phyloP scores from a whole-genome alignment of 2,113 vertebrate species.

The Nannospalax galili region DNA sequence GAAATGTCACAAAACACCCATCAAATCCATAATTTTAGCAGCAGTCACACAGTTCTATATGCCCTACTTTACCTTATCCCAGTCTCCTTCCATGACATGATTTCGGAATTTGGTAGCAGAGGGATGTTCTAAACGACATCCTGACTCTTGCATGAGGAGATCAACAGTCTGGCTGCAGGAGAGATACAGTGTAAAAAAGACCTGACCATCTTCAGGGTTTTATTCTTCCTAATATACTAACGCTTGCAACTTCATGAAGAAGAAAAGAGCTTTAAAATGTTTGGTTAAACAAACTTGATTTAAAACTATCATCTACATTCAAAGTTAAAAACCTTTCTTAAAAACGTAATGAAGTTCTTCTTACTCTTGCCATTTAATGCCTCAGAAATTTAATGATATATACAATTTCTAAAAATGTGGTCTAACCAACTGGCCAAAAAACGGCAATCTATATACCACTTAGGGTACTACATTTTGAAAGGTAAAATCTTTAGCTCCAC shows the following conservation, averaged over 20 bases:
- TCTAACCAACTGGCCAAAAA: slow-evolving; percentile 65
- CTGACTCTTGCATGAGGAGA: slow-evolving; percentile 99
- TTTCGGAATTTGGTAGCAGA: slow-evolving; percentile 99
- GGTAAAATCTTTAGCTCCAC: slow-evolving; percentile 48
- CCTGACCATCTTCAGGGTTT: slow-evolving; percentile 81
- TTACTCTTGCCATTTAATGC: slow-evolving; percentile 45
- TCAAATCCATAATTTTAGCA: slow-evolving; percentile 81
- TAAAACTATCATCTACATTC: slow-evolving; percentile 63
- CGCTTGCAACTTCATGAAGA: slow-evolving; percentile 64
- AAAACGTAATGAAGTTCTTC: slow-evolving; percentile 64
- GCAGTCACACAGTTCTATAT: slow-evolving; percentile 86
- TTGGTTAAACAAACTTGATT: slow-evolving; percentile 42
- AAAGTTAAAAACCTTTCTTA: slow-evolving; percentile 72
- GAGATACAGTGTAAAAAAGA: slow-evolving; percentile 91
- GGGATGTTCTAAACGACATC: slow-evolving; percentile 99
- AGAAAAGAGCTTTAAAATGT: slow-evolving; percentile 54
- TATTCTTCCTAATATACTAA: slow-evolving; percentile 83
- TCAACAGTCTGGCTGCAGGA: slow-evolving; percentile 99
- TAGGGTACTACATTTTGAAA: neutral
- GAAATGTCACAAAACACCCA: slow-evolving; percentile 78
- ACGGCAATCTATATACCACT: neutral
- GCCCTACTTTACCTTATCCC: slow-evolving; percentile 97
- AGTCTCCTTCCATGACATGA: slow-evolving; percentile 99
- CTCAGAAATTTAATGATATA: slow-evolving; percentile 48
- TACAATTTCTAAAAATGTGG: slow-evolving; percentile 48